These are phyloP conservation scores for western clawed frog (Xenopus tropicalis) DNA, from an alignment of 2,113 vertebrate genomes.

Conservation along the genomic window DNA sequence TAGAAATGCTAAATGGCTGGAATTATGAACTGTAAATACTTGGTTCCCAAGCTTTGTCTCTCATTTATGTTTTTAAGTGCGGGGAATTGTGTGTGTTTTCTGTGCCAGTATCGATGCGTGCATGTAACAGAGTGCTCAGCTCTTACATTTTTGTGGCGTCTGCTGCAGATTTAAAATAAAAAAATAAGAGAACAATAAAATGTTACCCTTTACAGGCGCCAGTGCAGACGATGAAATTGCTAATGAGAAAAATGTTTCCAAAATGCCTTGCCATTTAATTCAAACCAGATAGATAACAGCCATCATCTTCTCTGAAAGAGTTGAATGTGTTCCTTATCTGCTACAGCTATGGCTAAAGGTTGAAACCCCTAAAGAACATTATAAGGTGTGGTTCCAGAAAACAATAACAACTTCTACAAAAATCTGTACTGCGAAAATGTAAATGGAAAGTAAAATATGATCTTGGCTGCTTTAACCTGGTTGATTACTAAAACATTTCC, in stretches of 20 bases:
- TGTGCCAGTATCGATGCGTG: constrained; percentile 36
- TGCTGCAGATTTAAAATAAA: constrained; percentile 46
- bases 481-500: no score
- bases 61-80: constrained; percentile 25
- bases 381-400: constrained; percentile 26
- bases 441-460: no score
- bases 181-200: constrained; percentile 50
- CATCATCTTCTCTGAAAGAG: background rate
- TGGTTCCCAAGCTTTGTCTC: constrained; percentile 24
- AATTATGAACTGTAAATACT: constrained; percentile 10
- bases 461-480: no score
- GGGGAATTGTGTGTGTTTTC: background rate
- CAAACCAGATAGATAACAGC: constrained; percentile 47
- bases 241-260: constrained; percentile 46
- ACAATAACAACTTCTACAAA: constrained; percentile 7
- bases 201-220: constrained; percentile 49
- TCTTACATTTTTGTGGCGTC: constrained; percentile 47
- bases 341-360: constrained; percentile 1
- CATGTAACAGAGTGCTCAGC: constrained; percentile 14
- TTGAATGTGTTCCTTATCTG: background rate
- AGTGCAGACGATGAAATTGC: constrained; percentile 43
- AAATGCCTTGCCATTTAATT: constrained; percentile 43
- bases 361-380: constrained; percentile 17
- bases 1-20: constrained; percentile 5
- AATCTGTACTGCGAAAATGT: no score